Evolutionary conservation across 2,113 vertebrate genomes (phyloP).

Genomic region (Coracopsis vasa): DNA sequence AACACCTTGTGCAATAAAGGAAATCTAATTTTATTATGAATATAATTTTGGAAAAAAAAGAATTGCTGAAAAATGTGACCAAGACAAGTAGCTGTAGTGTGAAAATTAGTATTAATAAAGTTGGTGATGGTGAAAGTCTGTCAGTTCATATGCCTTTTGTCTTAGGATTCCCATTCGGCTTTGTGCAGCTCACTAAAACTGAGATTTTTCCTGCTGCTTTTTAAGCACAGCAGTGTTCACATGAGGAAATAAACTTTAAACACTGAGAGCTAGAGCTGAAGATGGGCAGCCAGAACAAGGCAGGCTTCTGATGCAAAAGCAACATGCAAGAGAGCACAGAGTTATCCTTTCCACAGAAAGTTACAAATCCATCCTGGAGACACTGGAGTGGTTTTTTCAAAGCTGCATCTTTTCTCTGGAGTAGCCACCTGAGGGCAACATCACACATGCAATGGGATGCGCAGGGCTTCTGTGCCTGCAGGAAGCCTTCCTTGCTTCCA

Average conservation of each 20-base stretch:
- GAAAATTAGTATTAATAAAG: background rate
- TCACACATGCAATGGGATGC: background rate
- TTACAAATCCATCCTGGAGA: background rate
- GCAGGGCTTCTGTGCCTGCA: background rate
- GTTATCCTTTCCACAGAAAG: background rate
- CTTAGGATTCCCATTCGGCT: background rate
- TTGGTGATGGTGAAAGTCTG: background rate
- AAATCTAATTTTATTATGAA: background rate
- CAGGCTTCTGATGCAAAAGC: background rate
- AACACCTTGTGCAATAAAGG: background rate
- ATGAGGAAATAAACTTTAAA: background rate
- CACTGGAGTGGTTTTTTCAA: background rate
- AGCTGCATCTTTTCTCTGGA: background rate
- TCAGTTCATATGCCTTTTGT: background rate
- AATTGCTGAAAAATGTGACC: background rate
- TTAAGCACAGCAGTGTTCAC: background rate
- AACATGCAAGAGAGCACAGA: accelerated
- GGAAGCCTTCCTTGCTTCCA: background rate
- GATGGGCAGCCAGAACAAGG: background rate
- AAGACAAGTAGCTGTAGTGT: background rate
- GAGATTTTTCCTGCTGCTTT: background rate
- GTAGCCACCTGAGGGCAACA: conserved; percentile 63
- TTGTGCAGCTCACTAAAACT: background rate
- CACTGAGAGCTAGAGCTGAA: background rate
- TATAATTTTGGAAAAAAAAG: background rate